Evolutionary conservation across 2,113 vertebrate species (phyloP), one percentile per base, ranked within the genome.

Genomic region (Oxygymnocypris stewartii): DNA sequence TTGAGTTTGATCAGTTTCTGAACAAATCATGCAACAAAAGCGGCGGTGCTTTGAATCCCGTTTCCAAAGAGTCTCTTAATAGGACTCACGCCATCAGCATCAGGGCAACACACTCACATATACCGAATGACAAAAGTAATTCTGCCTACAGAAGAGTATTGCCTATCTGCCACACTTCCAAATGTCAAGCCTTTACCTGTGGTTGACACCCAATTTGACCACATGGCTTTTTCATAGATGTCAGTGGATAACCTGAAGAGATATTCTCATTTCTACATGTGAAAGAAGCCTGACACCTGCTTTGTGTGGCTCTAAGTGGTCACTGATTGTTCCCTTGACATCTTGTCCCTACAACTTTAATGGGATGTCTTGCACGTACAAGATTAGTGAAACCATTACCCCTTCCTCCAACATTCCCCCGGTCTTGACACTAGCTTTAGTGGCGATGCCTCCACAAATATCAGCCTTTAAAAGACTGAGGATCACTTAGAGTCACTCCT

Each of bases 201-300:
- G 16, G 49, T 76, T 75, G 74, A 87, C 76, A 78, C 85, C 85
- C 74, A 84, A 80, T 87, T 65, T 83, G 86, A 89, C 86, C 84
- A 81, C 59, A 84, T 51, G 35, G 40, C 49, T 84, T 78, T 76
- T 37, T 37, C 4, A 3, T 79, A 67, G 87, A 88, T 84, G 44
- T 28, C 79, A 77, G 85, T 1, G 49, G 75, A 86, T 85, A 85
- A 84, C 84, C 65, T 23, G 80, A 44, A 69, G 75, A 79, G 67
- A 85, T 87, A 84, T 87, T 88, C 85, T 89, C 84, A 86, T 88
- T 84, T 86, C 84, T 83, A 89, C 86, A 86, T 80, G 84, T 86
- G 84, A 84, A 84, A 78, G 69, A 71, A 82, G 80, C 75, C 37
- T 82, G 81, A 73, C 75, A 77, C 77, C 67, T 89, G 84, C 76